Base-by-base conservation (phyloP, 2,113 vertebrate genomes). In the Mystacornis crossleyi region DNA sequence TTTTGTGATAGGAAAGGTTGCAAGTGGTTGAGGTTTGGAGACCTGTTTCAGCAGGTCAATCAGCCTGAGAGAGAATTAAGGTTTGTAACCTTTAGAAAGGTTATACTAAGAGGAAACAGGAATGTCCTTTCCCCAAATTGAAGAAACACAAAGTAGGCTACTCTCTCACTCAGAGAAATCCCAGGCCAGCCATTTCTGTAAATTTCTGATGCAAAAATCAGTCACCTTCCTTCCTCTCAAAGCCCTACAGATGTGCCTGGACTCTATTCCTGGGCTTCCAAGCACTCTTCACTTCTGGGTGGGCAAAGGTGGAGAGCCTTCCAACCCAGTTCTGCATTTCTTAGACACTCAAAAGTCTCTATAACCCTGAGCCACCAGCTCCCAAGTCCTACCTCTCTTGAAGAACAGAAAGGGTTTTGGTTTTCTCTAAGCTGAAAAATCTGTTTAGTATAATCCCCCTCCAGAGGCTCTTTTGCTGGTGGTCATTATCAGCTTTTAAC, bases 401-500 rank as follows among this genome's bases (percentile, higher is more conserved):
- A 82, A 81, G 24, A 77, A 43, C 31, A 81, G 36, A 36, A 81
- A 84, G 71, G 14, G 21, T 48, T 62, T 31, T 43, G 14, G 2
- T 2, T 31, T 43, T 60, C 43, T 31, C 18, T 78, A 54, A 69
- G 6, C 53, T 62, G 10, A 74, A 93, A 83, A 82, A 84, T 51
- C 16, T 71, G 8, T 61, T 74, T 78, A 29, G 31, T 53, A 69
- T 87, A 85, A 92, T 57, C 40, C 23, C 14, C 65, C 75, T 95
- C 67, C 57, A 93, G 92, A 86, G 85, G 36, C 12, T 89, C 18
- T 51, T 51, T 88, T 83, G 51, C 75, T 86, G 60, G 48, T 84
- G 58, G 67, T 81, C 88, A 89, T 94, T 89, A 95, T 70, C 64
- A 86, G 79, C 82, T 93, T 86, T 86, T 94, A 94, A 74, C 72